Evolutionary conservation across 2,797 vertebrate species (phyloP), one percentile per base, ranked within the genome.

Genomic region (Pantherophis vulpinus): DNA sequence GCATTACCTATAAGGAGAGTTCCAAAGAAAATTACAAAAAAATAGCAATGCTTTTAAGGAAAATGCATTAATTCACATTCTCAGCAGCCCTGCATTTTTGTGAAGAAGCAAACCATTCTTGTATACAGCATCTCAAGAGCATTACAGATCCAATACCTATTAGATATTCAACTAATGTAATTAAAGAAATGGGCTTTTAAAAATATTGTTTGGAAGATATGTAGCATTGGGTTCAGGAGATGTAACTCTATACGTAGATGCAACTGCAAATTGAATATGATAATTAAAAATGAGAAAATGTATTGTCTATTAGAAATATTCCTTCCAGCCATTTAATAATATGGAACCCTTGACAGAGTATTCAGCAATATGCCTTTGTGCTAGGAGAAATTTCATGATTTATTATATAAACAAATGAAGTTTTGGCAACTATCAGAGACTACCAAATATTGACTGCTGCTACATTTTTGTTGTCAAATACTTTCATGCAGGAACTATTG

Each of bases 11-110:
- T 11, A 54, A 74, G 1, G 23, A 7, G 59, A 32, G 6, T 92
- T 87, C 93, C 94, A 96, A 89, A 51, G 91, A 89, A 55, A 91
- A 54, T 94, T 55, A 74, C 27, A 91, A 51, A 88, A 91, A 92
- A 93, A 92, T 13, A 60, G 12, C 86, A 94, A 91, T 51, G 70
- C 89, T 58, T 91, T 94, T 60, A 93, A 96, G 95, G 59, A 91
- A 96, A 91, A 93, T 93, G 60, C 25, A 60, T 83, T 11, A 27
- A 55, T 94, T 96, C 89, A 32, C 32, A 88, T 56, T 55, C 9
- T 90, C 60, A 20, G 58, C 54, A 92, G 86, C 86, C 79, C 18
- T 90, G 88, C 63, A 27, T 13, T 95, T 37, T 47, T 55, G 29
- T 59, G 66, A 89, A 93, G 94, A 95, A 92, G 54, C 37, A 27